These are phyloP conservation scores for Mylabris sibirica DNA, from an alignment of 2,888 invertebrate species.

Conservation along the genomic window DNA sequence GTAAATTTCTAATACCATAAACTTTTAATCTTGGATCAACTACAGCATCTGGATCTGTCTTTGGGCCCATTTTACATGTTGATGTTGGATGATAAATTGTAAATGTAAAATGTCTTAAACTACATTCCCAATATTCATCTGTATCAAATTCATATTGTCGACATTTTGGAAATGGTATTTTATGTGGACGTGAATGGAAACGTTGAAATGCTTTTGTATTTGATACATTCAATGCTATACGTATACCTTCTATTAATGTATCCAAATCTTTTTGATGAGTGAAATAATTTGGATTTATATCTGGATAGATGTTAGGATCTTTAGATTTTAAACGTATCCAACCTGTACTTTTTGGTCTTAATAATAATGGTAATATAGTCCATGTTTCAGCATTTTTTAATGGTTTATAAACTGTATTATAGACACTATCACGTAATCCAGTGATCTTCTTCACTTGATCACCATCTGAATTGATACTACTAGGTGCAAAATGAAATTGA, in stretches of 20 bases:
- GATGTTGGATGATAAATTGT: slow-evolving; percentile 87
- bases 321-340: slow-evolving; percentile 82
- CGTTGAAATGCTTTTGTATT: slow-evolving; percentile 81
- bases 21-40: slow-evolving; percentile 81
- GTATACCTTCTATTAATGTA: slow-evolving; percentile 83
- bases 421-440: slow-evolving; percentile 80
- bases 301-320: slow-evolving; percentile 84
- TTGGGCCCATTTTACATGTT: slow-evolving; percentile 88
- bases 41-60: slow-evolving; percentile 76
- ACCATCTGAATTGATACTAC: slow-evolving; percentile 84
- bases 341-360: slow-evolving; percentile 89
- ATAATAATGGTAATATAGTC: slow-evolving; percentile 80
- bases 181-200: slow-evolving; percentile 80
- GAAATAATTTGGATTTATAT: slow-evolving; percentile 92
- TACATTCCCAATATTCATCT: slow-evolving; percentile 89
- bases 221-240: slow-evolving; percentile 81
- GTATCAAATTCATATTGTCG: slow-evolving; percentile 74
- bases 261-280: slow-evolving; percentile 83
- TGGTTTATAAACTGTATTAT: slow-evolving; percentile 86
- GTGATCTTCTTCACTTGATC: slow-evolving; percentile 78
- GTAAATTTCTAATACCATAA: slow-evolving; percentile 77
- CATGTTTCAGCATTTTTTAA: slow-evolving; percentile 80
- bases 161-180: slow-evolving; percentile 85
- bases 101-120: slow-evolving; percentile 79
- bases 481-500: slow-evolving; percentile 87